Conservation (phyloP, 2,113 vertebrate species). For the Sylvietta virens region DNA sequence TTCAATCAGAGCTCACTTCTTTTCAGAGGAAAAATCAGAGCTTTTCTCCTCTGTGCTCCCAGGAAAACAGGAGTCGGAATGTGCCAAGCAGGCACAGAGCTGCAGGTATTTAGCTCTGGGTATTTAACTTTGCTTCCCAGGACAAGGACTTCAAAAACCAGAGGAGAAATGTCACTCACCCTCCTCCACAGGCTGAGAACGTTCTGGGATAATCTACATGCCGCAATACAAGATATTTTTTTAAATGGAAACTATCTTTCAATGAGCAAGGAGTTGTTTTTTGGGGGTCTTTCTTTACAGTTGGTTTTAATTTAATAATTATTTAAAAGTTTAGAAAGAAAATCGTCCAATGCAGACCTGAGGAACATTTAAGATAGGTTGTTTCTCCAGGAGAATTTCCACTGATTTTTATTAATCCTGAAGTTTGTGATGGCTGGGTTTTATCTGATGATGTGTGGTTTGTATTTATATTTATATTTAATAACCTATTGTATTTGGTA, state of each 20-base stretch:
- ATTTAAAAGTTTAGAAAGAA: not conserved
- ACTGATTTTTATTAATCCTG: not conserved
- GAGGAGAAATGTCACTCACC: not conserved
- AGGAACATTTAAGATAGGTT: not conserved
- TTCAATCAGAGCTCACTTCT: not conserved
- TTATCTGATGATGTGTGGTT: not conserved
- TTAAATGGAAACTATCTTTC: not conserved
- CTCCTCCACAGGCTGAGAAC: not conserved
- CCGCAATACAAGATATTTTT: not conserved
- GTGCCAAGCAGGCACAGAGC: fast-evolving
- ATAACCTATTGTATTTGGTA: not conserved
- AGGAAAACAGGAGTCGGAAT: not conserved
- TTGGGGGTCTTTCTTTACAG: fast-evolving
- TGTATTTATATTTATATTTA: not conserved
- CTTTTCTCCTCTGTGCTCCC: not conserved
- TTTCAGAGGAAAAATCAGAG: too few relatives aligned
- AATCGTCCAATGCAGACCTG: not conserved
- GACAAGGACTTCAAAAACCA: not conserved
- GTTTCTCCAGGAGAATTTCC: not conserved
- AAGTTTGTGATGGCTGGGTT: not conserved
- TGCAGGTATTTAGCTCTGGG: not conserved
- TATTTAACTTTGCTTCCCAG: not conserved
- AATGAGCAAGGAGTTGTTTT: not conserved
- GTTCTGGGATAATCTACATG: not conserved
- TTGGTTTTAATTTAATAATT: conserved; percentile 10